These are phyloP conservation scores for Phaethon lepturus DNA, from an alignment of 2,113 vertebrate genomes.

Conservation along the genomic window DNA sequence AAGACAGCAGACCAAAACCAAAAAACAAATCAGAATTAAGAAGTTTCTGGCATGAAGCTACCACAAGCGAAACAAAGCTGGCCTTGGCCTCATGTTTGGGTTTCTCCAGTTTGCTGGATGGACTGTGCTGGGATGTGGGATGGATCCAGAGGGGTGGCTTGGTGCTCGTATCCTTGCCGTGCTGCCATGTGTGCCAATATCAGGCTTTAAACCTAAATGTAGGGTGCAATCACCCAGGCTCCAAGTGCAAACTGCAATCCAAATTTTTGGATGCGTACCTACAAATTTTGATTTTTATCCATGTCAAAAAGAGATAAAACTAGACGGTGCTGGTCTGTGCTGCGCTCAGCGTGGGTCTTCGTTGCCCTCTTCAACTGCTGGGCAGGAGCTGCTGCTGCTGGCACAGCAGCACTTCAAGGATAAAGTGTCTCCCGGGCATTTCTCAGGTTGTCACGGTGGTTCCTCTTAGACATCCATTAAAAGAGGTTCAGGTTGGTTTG, in stretches of 20 bases:
- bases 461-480: not conserved
- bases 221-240: not conserved
- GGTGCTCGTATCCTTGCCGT: rapidly evolving
- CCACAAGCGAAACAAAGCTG: not conserved
- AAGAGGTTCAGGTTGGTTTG: not conserved
- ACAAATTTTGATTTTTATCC: not conserved
- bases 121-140: not conserved
- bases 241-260: not conserved
- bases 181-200: rapidly evolving
- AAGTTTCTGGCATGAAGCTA: not conserved
- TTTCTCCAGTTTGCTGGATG: rapidly evolving
- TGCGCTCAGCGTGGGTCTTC: rapidly evolving
- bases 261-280: not conserved
- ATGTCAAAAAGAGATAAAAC: not conserved
- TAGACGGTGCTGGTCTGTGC: not conserved
- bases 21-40: not conserved
- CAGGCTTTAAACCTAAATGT: not conserved
- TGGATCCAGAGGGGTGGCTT: rapidly evolving
- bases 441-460: not conserved
- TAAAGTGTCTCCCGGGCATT: not conserved
- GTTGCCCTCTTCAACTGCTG: not conserved
- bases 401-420: not conserved
- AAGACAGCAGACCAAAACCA: not conserved
- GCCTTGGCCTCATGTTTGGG: rapidly evolving
- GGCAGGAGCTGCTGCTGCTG: not conserved